Evolutionary conservation across 2,113 vertebrate genomes (phyloP).

Genomic region (Sciurus niger): DNA sequence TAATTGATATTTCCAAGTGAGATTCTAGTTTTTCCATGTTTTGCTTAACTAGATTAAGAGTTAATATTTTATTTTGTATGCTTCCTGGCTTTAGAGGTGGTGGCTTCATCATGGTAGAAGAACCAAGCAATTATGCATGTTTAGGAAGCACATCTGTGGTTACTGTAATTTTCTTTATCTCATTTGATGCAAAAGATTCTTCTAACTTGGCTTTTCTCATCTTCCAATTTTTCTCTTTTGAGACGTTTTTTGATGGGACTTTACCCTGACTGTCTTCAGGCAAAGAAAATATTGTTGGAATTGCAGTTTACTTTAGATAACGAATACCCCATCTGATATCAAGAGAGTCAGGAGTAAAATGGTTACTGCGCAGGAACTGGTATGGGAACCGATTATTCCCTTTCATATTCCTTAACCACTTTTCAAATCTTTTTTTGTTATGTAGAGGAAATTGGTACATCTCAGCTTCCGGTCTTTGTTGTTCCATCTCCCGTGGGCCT

Average conservation of each 20-base stretch:
- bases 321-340: conserved; percentile 94
- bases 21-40: conserved; percentile 59
- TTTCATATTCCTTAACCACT: conserved; percentile 94
- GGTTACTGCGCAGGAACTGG: conserved; percentile 94
- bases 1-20: conserved; percentile 76
- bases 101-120: conserved; percentile 49
- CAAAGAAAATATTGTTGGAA: conserved; percentile 94
- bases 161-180: conserved; percentile 81
- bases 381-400: conserved; percentile 92
- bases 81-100: conserved; percentile 51
- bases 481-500: conserved; percentile 90
- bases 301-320: conserved; percentile 92
- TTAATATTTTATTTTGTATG: conserved; percentile 61
- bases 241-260: not conserved
- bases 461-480: conserved; percentile 91
- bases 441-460: conserved; percentile 92
- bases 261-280: conserved; percentile 87
- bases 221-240: conserved; percentile 68
- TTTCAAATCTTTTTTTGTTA: conserved; percentile 92
- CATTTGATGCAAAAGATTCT: conserved; percentile 69
- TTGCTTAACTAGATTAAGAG: conserved; percentile 72
- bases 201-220: conserved; percentile 64
- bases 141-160: conserved; percentile 61
- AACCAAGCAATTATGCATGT: conserved; percentile 69
- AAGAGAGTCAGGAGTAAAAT: conserved; percentile 93